Base-by-base conservation (phyloP, 2,797 vertebrate genomes). In the Poliocrania exsul region DNA sequence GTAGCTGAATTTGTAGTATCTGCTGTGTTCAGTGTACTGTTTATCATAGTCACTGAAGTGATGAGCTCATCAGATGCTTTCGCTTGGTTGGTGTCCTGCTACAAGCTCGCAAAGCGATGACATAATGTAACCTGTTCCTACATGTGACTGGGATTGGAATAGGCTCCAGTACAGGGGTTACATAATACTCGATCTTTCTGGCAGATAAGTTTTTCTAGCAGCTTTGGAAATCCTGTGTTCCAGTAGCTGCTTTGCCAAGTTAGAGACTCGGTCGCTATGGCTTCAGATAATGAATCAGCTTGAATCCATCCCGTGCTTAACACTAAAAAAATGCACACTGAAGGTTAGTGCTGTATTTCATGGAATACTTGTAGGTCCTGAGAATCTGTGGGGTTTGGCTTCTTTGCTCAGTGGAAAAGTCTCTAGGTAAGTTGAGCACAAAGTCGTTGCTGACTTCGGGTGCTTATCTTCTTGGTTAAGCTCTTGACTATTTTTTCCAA, bases 121-220 rank as follows among this genome's bases (percentile, higher is more conserved):
- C 38, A 60, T 80, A 70, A 81, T 1, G 2, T 57, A 90, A 80
- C 74, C 72, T 90, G 84, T 79, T 92, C 81, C 60, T 93, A 40
- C 80, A 21, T 75, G 85, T 88, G 81, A 95, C 86, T 73, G 42
- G 64, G 85, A 65, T 67, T 80, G 73, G 85, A 86, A 84, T 35
- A 60, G 82, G 80, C 58, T 81, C 56, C 75, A 49, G 50, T n/a
- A 12, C 47, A 74, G 49, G 78, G 83, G 65, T 95, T 95, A 80
- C 82, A 62, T 89, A 95, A 92, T 88, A 53, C 54, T 65, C 5
- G 13, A 86, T 90, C 56, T 91, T 90, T 86, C 91, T 94, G 92
- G 77, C 85, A 57, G 89, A 49, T 70, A 51, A 60, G 28, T 66
- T 78, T 86, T 95, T 67, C 60, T 65, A 72, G 75, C 72, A 57